Evolutionary conservation across 2,113 vertebrate species (phyloP), one percentile per base, ranked within the genome.

Genomic region (Zosterops hypoxanthus): DNA sequence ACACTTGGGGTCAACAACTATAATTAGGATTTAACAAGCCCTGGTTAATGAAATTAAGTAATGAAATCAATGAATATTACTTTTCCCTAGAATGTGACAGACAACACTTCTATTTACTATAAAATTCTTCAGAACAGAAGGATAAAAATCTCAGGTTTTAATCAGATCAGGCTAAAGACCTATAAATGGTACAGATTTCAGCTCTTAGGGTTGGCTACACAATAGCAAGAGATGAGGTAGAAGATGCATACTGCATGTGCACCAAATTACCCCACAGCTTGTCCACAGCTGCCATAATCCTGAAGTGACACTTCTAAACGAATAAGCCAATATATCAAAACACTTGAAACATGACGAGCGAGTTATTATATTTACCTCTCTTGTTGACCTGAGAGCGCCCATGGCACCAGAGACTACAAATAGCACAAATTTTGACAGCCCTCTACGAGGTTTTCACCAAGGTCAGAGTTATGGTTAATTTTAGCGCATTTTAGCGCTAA

Each of bases 211-310:
- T 2, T 65, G 20, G 20, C 41, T 82, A 47, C 16, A 47, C 9
- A 23, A 21, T 3, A 64, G 17, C 26, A 19, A 63, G 49, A 80
- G 39, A 17, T 14, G 19, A 68, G 15, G 46, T 78, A n/a, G 13
- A 33, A 72, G n/a, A 55, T 50, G 16, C 44, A 2, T n/a, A 14
- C 5, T 49, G 28, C 2, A 1, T 0, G 0, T 17, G 28, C 24
- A 29, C 17, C 50, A 8, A 47, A 76, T 71, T 79, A 42, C 36
- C 9, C 31, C 14, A 28, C 26, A 68, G 14, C 18, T 56, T 55
- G 31, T 68, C 83, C 72, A 36, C 41, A 66, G 34, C 18, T 64
- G 42, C 26, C 26, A 36, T 52, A 56, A 49, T 44, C 22, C 44
- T 64, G 41, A 80, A 52, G 11, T 33, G 39, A 41, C 53, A 59